Conservation (phyloP, 2,888 invertebrate species). For the Ophion ellenae region DNA sequence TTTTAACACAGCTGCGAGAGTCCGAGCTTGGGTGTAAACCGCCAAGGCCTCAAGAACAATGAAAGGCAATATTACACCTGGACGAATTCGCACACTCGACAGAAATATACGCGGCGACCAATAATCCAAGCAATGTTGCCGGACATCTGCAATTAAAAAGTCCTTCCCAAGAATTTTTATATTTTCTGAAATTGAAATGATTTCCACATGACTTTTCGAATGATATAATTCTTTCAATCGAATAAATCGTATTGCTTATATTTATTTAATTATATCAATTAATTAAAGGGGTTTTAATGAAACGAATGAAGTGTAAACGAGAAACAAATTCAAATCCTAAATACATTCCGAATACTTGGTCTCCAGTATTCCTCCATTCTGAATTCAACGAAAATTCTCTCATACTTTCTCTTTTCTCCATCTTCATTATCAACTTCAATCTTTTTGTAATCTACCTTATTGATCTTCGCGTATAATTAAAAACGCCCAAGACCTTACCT, state of each 20-base stretch:
- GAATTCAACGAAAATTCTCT: neutral
- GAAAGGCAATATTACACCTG: neutral
- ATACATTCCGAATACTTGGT: neutral
- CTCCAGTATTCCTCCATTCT: neutral
- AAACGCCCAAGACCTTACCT: no score
- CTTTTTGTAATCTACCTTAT: no score
- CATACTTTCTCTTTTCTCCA: neutral
- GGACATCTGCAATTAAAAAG: neutral
- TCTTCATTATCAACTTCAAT: no score
- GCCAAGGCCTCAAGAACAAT: neutral
- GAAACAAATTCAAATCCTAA: neutral
- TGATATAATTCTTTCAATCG: neutral
- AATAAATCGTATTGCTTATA: neutral
- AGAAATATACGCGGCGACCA: neutral
- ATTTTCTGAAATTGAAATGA: neutral
- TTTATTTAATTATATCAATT: neutral
- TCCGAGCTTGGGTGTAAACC: neutral
- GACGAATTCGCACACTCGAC: neutral
- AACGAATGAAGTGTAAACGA: neutral
- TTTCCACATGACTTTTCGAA: neutral
- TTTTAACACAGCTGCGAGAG: neutral
- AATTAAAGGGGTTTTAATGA: neutral
- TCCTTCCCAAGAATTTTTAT: neutral
- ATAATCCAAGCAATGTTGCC: neutral
- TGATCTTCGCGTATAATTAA: no score